Conservation (phyloP, 1,140 invertebrate species). For the Coboldia fuscipes region DNA sequence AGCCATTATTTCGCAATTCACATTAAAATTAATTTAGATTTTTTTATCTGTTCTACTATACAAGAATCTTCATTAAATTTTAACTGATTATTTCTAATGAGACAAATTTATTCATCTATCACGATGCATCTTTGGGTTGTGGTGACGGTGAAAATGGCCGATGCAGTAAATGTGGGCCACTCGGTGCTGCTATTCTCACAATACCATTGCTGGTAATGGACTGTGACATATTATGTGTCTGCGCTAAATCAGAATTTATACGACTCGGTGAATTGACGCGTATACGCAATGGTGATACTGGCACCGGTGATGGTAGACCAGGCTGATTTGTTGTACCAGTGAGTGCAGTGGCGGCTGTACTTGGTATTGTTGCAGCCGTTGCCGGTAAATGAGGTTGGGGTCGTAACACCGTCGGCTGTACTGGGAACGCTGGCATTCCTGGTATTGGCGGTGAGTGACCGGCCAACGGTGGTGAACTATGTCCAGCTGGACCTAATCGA, state of each 20-base stretch:
- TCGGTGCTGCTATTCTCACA: slow-evolving; percentile 14
- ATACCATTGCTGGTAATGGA: slow-evolving; percentile 11
- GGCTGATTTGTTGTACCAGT: slow-evolving; percentile 14
- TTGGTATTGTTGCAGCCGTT: slow-evolving; percentile 17
- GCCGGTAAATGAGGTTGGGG: slow-evolving; percentile 20
- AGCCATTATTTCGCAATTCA: no score
- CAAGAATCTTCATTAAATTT: no score
- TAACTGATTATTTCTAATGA: no score
- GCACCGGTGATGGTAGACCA: slow-evolving; percentile 12
- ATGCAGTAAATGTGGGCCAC: slow-evolving; percentile 21
- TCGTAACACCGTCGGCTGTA: slow-evolving; percentile 19
- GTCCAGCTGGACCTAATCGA: slow-evolving; percentile 3
- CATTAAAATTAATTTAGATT: no score
- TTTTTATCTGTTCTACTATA: no score
- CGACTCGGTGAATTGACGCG: slow-evolving; percentile 24
- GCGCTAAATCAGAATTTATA: slow-evolving; percentile 14
- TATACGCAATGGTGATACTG: slow-evolving; percentile 22
- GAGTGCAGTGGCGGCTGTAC: slow-evolving; percentile 19
- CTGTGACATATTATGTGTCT: slow-evolving; percentile 4
- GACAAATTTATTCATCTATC: no score
- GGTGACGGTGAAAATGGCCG: slow-evolving; percentile 27
- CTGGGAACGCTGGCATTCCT: slow-evolving; percentile 20
- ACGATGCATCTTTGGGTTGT: slow-evolving; percentile 7
- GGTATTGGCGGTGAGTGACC: slow-evolving; percentile 9
- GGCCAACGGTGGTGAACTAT: slow-evolving; percentile 5